Conservation (phyloP, 92 coral and sea anemone species). For the Zoanthus sansibaricus region DNA sequence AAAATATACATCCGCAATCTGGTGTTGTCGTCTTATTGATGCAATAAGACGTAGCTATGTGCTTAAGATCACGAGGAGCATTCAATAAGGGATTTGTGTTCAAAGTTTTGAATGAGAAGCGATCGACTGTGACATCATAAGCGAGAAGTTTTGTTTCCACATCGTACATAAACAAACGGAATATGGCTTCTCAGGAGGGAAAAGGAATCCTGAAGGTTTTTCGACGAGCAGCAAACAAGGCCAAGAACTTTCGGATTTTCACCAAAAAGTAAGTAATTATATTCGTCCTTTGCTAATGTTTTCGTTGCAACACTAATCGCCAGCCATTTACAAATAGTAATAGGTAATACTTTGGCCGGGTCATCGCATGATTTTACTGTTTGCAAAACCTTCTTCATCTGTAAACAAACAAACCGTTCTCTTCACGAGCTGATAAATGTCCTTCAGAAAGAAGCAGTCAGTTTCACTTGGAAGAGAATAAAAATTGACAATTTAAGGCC, state of each 20-base stretch:
- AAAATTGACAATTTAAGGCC: neutral
- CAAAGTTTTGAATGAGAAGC: conserved; percentile 23
- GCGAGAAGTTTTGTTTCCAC: neutral
- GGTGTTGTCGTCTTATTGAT: neutral
- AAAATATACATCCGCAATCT: neutral
- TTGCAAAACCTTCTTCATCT: conserved; percentile 13
- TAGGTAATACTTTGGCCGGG: neutral
- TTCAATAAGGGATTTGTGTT: neutral
- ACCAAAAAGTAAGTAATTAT: conserved; percentile 71
- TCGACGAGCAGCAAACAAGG: conserved; percentile 86
- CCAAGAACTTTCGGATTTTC: conserved; percentile 86
- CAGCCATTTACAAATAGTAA: neutral
- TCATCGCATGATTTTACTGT: neutral
- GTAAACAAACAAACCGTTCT: conserved; percentile 22
- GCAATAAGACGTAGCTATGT: neutral
- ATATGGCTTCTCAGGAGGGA: conserved; percentile 67
- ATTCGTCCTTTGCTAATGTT: neutral
- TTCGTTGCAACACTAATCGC: neutral
- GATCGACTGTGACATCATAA: conserved; percentile 26
- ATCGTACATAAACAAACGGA: conserved; percentile 15
- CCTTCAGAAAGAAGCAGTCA: conserved; percentile 2
- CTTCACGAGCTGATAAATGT: neutral
- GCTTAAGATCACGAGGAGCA: neutral
- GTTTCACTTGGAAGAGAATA: neutral
- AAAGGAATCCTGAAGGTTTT: conserved; percentile 65